Base-by-base conservation (phyloP, 2,888 invertebrate species). In the Pammene fasciana region DNA sequence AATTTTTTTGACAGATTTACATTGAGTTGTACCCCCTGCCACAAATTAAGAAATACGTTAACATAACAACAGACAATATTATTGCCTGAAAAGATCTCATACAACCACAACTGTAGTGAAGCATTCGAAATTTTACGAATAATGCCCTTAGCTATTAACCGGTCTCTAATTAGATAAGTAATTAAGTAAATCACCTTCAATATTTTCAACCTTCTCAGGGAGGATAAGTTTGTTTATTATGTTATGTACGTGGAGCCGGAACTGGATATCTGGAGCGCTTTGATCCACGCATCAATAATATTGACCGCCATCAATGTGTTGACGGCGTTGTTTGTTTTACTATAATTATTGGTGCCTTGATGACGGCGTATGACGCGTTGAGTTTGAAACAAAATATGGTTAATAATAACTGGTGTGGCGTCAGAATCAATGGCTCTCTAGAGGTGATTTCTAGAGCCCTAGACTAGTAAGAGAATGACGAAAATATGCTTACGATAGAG, bases 211-310 rank as follows among this genome's bases (percentile, higher is more conserved):
- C 67, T 36, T 14, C 46, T 55, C 38, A 18, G 11, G 52, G 18
- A 14, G 36, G 57, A 45, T 57, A 68, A 38, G 48, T 62, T 45
- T 57, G 59, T 70, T 65, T 60, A 46, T 60, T 60, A 56, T 64
- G 55, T 60, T 64, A 36, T 52, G 26, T 11, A 61, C 10, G 75
- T 41, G 16, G 41, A 75, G 68, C 75, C 67, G 76, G 76, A 70
- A 70, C 65, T 74, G 65, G 34, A 45, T 36, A 68, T 70, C 60
- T 70, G 65, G 75, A 68, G 48, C 71, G 74, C 50, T 89, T 90
- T 90, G 88, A 89, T 86, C 82, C 82, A 71, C 78, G 75, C 75
- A 76, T 77, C 74, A 82, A 86, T 83, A 87, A 87, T 89, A 89
- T 89, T 87, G 85, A 85, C 78, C 73, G 76, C 80, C 80, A 80